Evolutionary conservation across 1,140 invertebrate genomes (phyloP).

Genomic region (Zaprionus kolodkinae): DNA sequence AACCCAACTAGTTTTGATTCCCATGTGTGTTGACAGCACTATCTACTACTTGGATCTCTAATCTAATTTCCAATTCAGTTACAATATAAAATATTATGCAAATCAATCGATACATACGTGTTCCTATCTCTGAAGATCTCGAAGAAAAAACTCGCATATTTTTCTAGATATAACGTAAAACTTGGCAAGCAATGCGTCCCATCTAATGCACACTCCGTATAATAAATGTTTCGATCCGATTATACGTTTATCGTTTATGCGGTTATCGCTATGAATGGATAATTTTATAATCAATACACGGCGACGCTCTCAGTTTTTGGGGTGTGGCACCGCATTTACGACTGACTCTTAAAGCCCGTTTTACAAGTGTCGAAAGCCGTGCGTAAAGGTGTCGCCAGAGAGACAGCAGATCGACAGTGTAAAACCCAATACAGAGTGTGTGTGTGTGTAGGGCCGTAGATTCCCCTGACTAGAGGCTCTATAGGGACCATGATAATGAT

Average conservation of each 20-base stretch:
- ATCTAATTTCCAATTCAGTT: not conserved
- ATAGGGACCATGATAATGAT: not conserved
- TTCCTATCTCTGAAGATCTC: not conserved
- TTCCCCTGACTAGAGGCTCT: too few relatives aligned
- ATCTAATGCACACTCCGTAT: not conserved
- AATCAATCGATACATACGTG: not conserved
- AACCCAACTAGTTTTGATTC: not conserved
- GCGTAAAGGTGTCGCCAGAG: not conserved
- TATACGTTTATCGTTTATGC: not conserved
- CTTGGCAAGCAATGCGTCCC: not conserved
- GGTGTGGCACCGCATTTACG: constrained; percentile 55
- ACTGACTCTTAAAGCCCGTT: constrained; percentile 25
- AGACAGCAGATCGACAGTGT: constrained; percentile 23
- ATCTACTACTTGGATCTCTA: not conserved
- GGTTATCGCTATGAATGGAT: constrained; percentile 31
- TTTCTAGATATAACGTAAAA: constrained; percentile 6
- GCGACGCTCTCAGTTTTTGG: constrained; percentile 3
- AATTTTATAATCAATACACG: constrained; percentile 16
- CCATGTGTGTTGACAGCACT: not conserved
- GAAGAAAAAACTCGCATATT: not conserved
- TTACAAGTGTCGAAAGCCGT: constrained; percentile 64
- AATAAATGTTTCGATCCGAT: constrained; percentile 9
- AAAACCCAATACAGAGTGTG: not conserved
- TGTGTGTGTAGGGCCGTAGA: too few relatives aligned
- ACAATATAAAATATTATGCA: constrained; percentile 7